These are phyloP conservation scores for Tetramorium bicarinatum DNA, from an alignment of 2,888 invertebrate species.

Conservation along the genomic window DNA sequence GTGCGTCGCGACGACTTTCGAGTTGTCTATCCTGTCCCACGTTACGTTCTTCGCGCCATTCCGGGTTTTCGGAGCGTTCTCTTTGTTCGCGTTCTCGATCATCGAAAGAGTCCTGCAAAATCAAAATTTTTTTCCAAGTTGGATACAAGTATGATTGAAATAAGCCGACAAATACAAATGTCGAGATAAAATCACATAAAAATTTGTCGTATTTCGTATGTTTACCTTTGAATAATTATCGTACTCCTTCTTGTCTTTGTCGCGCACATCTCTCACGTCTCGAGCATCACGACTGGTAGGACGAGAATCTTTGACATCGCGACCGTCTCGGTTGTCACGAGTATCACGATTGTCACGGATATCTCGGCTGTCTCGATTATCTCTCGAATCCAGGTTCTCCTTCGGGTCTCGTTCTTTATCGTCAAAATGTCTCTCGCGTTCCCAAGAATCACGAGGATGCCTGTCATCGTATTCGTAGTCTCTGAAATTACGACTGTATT, in stretches of 20 bases:
- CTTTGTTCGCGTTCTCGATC: slow-evolving; percentile 75
- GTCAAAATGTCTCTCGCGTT: slow-evolving; percentile 83
- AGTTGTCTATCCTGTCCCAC: slow-evolving; percentile 75
- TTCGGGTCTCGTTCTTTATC: slow-evolving; percentile 78
- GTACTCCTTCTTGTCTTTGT: slow-evolving; percentile 83
- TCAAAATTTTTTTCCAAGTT: not conserved
- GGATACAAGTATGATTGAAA: not conserved
- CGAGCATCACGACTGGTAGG: slow-evolving; percentile 67
- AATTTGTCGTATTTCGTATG: not conserved
- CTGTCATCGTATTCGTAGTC: slow-evolving; percentile 85
- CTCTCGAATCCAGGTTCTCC: slow-evolving; percentile 68
- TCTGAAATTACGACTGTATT: slow-evolving; percentile 79
- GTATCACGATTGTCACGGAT: slow-evolving; percentile 63
- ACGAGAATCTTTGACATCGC: slow-evolving; percentile 76
- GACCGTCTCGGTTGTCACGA: slow-evolving; percentile 75
- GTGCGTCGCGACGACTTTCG: slow-evolving; percentile 75
- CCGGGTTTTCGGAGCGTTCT: slow-evolving; percentile 78
- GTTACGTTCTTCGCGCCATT: slow-evolving; percentile 81
- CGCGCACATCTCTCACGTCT: slow-evolving; percentile 74
- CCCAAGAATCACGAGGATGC: slow-evolving; percentile 83
- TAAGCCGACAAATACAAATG: not conserved
- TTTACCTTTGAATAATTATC: slow-evolving; percentile 85
- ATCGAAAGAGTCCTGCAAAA: slow-evolving; percentile 49
- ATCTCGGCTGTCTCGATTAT: slow-evolving; percentile 47
- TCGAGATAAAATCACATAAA: not conserved